phyloP scores from a whole-genome alignment of 1,140 invertebrate genomes.

The Cherax destructor region DNA sequence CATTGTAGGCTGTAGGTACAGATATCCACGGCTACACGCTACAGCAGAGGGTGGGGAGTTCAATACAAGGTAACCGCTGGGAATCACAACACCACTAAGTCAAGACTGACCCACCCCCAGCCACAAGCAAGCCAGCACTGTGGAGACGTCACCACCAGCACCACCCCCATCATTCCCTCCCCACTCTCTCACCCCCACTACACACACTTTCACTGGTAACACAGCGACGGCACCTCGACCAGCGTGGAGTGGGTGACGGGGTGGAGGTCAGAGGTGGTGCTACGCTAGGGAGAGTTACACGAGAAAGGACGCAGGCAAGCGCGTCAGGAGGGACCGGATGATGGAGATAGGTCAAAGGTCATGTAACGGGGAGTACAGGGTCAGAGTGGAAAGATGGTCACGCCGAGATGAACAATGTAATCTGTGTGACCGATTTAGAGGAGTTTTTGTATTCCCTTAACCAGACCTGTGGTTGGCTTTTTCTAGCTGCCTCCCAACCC shows the following conservation, averaged over 20 bases:
- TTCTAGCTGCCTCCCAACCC: no score
- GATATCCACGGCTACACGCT: neutral
- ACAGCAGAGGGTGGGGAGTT: neutral
- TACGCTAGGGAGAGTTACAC: neutral
- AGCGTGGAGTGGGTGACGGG: neutral
- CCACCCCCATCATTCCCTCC: neutral
- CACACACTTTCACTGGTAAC: constrained; percentile 4
- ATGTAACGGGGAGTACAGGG: neutral
- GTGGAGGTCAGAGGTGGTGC: neutral
- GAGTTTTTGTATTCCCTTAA: no score
- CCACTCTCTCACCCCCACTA: neutral
- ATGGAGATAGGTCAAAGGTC: neutral
- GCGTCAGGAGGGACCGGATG: neutral
- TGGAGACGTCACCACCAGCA: neutral
- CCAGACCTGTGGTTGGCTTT: no score
- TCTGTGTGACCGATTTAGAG: no score
- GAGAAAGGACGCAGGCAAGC: neutral
- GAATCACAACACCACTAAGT: neutral
- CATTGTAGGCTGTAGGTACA: no score
- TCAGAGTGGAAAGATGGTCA: neutral
- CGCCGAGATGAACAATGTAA: neutral
- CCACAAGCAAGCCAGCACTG: neutral
- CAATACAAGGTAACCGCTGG: neutral
- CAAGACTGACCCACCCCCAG: neutral
- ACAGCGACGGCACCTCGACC: neutral